Base-by-base conservation (phyloP, 2,797 vertebrate species). In the Manis pentadactyla region DNA sequence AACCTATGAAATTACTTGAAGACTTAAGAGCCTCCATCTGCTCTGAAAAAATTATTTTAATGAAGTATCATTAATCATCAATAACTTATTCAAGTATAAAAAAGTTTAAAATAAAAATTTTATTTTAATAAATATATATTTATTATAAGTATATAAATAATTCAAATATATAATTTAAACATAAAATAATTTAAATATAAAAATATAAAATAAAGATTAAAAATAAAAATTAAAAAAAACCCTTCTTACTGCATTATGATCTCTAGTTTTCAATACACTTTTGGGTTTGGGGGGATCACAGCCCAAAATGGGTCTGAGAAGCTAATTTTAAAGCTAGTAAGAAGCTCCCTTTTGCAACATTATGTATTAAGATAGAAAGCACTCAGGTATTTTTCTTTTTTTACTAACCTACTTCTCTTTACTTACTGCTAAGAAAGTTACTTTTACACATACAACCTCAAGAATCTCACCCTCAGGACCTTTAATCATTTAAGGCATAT, bases 81-180 rank as follows among this genome's bases (percentile, higher is more conserved):
- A 69, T 37, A 94, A 71, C n/a, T 84, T 31, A 42, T 73, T 85
- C 27, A 85, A 93, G 21, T 37, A 94, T 77, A 39, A 66, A 77
- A 64, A 90, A 69, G 29, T 37, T 77, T 94, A 75, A 37, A 37
- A 37, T 37, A 37, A 37, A 37, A 37, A 37, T 37, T 37, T 37
- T 37, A 37, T 37, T 37, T 37, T 37, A 37, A 37, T 37, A 37
- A 37, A 37, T 37, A 37, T 37, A 37, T 37, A 37, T 37, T 37
- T 37, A 4, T 37, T 37, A 37, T 3, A 37, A 37, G 37, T 37
- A 37, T 37, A 37, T 37, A 37, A 37, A 37, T 37, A 37, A 37
- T 37, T 37, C 37, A 37, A 37, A 37, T 37, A 37, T 37, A 37
- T 37, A 37, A 37, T 37, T 37, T 37, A 37, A 37, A 37, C 37